Evolutionary conservation across 2,888 invertebrate species (phyloP).

Genomic region (Cephalotes varians): DNA sequence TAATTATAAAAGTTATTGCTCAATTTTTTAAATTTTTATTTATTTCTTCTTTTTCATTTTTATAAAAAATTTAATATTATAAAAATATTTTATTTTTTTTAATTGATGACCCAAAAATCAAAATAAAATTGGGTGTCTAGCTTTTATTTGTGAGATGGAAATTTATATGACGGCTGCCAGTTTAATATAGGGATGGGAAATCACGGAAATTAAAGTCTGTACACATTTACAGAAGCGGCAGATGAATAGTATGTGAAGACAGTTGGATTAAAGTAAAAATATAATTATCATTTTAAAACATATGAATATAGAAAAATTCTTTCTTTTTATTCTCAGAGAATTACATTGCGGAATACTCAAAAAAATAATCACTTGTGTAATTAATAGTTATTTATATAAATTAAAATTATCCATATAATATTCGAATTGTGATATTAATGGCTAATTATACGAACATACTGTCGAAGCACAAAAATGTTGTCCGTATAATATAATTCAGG

Average conservation of each 20-base stretch:
- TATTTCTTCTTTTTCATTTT: neutral
- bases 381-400: neutral
- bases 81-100: constrained; percentile 6
- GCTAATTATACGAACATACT: constrained; percentile 3
- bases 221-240: neutral
- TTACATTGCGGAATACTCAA: neutral
- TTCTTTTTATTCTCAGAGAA: neutral
- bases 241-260: neutral
- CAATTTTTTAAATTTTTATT: neutral
- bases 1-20: neutral
- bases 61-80: neutral
- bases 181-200: constrained; percentile 13
- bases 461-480: neutral
- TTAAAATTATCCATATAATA: constrained; percentile 5
- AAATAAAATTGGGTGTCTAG: constrained; percentile 21
- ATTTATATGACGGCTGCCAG: constrained; percentile 29
- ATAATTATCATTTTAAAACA: constrained; percentile 18
- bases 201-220: constrained; percentile 48
- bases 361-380: neutral
- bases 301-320: neutral
- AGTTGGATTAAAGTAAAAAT: constrained; percentile 22
- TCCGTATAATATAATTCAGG: constrained; percentile 9
- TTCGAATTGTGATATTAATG: neutral
- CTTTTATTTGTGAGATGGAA: constrained; percentile 17
- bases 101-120: constrained; percentile 29